phyloP scores from a whole-genome alignment of 1,140 invertebrate species.

The Zaprionus africanus region DNA sequence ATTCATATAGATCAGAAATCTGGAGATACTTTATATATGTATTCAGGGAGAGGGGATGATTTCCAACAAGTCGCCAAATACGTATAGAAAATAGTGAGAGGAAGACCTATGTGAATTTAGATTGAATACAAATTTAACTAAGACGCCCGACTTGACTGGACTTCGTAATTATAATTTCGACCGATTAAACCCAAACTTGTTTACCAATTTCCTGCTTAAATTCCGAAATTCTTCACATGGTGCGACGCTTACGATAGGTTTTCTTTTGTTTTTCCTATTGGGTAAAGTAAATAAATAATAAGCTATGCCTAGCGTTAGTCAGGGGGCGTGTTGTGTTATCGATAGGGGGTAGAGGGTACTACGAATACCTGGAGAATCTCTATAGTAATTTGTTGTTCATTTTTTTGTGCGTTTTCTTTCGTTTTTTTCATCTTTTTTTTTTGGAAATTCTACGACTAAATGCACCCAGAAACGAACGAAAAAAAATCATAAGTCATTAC shows the following conservation, averaged over 20 bases:
- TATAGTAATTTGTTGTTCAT: slow-evolving; percentile 28
- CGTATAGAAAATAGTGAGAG: background rate
- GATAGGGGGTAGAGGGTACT: background rate
- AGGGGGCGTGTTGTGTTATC: slow-evolving; percentile 25
- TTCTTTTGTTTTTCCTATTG: slow-evolving; percentile 13
- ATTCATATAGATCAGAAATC: slow-evolving; percentile 46
- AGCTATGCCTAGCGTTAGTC: slow-evolving; percentile 37
- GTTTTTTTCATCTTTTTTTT: slow-evolving; percentile 12
- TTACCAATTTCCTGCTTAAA: slow-evolving; percentile 1
- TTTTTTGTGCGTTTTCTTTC: background rate
- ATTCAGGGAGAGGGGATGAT: background rate
- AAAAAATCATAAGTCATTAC: slow-evolving; percentile 40
- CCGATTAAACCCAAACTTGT: background rate
- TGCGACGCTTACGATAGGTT: slow-evolving; percentile 13
- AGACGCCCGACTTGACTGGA: slow-evolving; percentile 27
- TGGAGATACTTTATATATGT: slow-evolving; percentile 8
- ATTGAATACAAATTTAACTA: slow-evolving; percentile 42
- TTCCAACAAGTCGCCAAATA: slow-evolving; percentile 16
- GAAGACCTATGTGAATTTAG: slow-evolving; percentile 28
- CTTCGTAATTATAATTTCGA: slow-evolving; percentile 7
- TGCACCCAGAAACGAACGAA: slow-evolving; percentile 61
- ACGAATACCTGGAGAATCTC: slow-evolving; percentile 27
- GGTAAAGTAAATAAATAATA: slow-evolving; percentile 43
- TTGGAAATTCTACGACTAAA: slow-evolving; percentile 64
- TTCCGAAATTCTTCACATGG: slow-evolving; percentile 8